These are phyloP conservation scores for Clamator glandarius DNA, from an alignment of 2,797 vertebrate species.

Conservation along the genomic window DNA sequence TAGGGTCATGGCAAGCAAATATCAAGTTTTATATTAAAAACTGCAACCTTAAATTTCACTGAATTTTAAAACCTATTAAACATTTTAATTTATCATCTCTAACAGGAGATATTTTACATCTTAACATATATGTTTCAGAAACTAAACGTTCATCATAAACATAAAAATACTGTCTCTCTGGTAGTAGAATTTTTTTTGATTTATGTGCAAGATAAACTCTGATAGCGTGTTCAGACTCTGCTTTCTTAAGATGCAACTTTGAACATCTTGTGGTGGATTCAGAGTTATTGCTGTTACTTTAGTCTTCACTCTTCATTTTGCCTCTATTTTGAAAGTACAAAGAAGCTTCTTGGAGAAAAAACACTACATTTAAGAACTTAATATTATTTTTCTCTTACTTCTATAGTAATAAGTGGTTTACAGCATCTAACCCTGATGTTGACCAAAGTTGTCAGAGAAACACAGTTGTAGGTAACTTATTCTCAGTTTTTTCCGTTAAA, in stretches of 20 bases:
- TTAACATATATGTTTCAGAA: background rate
- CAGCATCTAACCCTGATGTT: background rate
- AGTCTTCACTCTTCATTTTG: background rate
- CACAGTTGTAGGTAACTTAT: background rate
- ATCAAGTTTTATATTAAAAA: background rate
- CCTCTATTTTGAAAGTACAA: background rate
- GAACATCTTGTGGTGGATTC: background rate
- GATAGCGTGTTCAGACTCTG: background rate
- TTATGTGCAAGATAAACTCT: background rate
- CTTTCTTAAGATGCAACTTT: background rate
- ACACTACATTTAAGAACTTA: slow-evolving; percentile 18
- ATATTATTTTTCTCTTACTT: background rate
- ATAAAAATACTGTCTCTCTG: background rate
- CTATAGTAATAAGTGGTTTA: slow-evolving; percentile 23
- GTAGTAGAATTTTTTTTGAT: background rate
- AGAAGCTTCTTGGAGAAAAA: slow-evolving; percentile 3
- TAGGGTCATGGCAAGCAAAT: background rate
- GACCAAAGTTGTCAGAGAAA: background rate
- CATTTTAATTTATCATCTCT: background rate
- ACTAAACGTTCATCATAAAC: background rate
- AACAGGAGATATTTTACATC: background rate
- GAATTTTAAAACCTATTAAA: background rate
- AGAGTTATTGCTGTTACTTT: background rate
- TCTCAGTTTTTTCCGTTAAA: background rate
- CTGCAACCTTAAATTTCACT: background rate